phyloP scores from a whole-genome alignment of 2,797 vertebrate genomes.

The Echeneis naucrates region DNA sequence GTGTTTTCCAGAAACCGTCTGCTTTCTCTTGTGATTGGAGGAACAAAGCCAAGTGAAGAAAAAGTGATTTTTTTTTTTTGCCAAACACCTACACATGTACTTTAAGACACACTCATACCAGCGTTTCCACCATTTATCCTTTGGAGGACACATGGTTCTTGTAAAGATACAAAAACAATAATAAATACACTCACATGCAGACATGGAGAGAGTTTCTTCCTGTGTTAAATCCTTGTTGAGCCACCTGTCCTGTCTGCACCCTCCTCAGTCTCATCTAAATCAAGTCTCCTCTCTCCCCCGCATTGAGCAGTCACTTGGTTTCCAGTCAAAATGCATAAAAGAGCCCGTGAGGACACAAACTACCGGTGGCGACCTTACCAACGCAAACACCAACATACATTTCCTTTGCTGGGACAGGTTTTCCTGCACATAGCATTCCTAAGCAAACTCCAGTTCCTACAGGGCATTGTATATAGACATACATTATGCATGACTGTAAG shows the following conservation, averaged over 20 bases:
- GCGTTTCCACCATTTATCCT: not conserved
- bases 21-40: conserved; percentile 9
- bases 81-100: conserved; percentile 21
- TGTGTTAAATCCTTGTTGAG: conserved; percentile 49
- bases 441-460: not conserved
- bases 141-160: not conserved
- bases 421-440: conserved; percentile 33
- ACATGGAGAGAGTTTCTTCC: conserved; percentile 19
- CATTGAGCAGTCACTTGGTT: conserved; percentile 20
- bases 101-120: not conserved
- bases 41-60: conserved; percentile 20
- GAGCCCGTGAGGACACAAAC: conserved; percentile 30
- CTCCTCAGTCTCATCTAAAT: conserved; percentile 57
- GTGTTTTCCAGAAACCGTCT: conserved; percentile 16
- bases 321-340: conserved; percentile 33
- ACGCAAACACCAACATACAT: conserved; percentile 46
- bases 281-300: conserved; percentile 43
- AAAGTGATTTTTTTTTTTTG: conserved; percentile 3
- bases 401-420: conserved; percentile 27
- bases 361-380: conserved; percentile 46
- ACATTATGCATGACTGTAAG: conserved; percentile 3
- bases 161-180: not conserved
- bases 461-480: not conserved
- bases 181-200: not conserved
- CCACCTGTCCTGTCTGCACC: conserved; percentile 54